These are phyloP conservation scores for Cephalophus harveyi DNA, from an alignment of 2,113 vertebrate species.

Conservation along the genomic window DNA sequence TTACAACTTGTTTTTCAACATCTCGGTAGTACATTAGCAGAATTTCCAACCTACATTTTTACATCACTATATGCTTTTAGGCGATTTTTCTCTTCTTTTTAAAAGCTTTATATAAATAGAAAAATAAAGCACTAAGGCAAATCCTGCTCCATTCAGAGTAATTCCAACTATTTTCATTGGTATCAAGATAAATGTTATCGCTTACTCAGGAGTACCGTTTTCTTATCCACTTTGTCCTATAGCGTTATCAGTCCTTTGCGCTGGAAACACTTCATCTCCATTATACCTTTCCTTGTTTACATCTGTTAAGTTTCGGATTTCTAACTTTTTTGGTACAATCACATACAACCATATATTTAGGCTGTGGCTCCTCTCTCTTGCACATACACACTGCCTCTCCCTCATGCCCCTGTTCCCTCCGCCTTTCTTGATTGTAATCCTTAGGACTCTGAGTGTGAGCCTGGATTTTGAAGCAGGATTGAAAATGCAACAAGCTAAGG, in stretches of 20 bases:
- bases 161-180: neutral
- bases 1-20: neutral
- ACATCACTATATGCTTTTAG: neutral
- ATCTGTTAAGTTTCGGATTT: neutral
- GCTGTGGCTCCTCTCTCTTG: neutral
- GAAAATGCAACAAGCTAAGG: neutral
- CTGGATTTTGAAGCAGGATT: neutral
- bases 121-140: neutral
- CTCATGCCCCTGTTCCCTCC: accelerated
- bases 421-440: neutral
- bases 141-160: neutral
- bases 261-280: neutral
- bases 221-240: neutral
- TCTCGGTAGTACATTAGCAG: neutral
- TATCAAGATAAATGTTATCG: neutral
- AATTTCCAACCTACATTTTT: neutral
- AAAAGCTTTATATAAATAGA: neutral
- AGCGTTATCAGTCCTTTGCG: neutral
- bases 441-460: neutral
- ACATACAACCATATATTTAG: neutral
- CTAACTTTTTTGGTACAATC: neutral
- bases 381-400: neutral
- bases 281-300: neutral
- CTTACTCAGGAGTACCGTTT: neutral
- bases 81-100: neutral